phyloP scores from a whole-genome alignment of 2,797 vertebrate genomes.

The Myotis findleyi region DNA sequence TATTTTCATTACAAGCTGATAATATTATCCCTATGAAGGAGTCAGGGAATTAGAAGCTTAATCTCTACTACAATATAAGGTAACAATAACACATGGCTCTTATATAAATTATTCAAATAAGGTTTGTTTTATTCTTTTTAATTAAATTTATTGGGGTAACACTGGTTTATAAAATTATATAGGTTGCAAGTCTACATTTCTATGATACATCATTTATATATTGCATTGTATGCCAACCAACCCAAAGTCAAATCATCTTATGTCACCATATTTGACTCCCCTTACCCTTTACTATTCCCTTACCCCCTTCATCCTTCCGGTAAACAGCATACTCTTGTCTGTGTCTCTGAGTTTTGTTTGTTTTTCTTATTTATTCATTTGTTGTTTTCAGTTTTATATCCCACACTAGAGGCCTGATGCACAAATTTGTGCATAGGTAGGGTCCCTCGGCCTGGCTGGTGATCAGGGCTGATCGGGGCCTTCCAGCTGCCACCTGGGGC shows the following conservation, averaged over 20 bases:
- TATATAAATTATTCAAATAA: not conserved
- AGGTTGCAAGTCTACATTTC: not conserved
- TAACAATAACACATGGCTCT: not conserved
- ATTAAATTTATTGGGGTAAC: not conserved
- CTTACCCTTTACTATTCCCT: not conserved
- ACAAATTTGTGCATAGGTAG: too few relatives aligned
- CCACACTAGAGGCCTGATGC: too few relatives aligned
- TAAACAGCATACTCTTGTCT: not conserved
- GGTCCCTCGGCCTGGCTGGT: too few relatives aligned
- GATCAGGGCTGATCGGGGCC: accelerated
- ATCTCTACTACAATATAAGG: not conserved
- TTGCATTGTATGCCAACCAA: not conserved
- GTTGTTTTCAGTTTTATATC: not conserved
- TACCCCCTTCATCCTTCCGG: not conserved
- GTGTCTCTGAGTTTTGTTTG: not conserved
- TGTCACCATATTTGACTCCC: not conserved
- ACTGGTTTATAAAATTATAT: not conserved
- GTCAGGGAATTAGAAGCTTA: not conserved
- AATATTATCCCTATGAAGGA: not conserved
- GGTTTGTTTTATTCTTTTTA: not conserved
- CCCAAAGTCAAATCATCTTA: not conserved
- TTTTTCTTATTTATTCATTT: not conserved
- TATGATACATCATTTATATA: not conserved
- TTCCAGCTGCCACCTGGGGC: too few relatives aligned
- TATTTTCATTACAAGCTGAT: not conserved